Base-by-base conservation (phyloP, 2,888 invertebrate species). In the Isoperla grammatica region DNA sequence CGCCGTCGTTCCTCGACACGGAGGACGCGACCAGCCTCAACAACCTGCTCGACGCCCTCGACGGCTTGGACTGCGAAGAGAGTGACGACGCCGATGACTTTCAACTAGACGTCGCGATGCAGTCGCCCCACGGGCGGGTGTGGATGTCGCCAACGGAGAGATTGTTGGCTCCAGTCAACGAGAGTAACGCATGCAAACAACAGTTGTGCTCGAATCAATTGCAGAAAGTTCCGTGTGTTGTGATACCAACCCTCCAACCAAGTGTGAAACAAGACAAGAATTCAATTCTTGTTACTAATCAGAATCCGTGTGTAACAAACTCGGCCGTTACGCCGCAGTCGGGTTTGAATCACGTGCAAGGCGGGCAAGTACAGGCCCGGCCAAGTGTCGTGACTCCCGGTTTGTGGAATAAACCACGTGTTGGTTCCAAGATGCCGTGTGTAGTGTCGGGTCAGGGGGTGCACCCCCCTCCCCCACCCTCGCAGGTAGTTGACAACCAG, bases 21-120 rank as follows among this genome's bases (percentile, higher is more conserved):
- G 61, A 62, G 22, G 63, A 63, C 56, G 60, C 60, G 42, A 17
- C 58, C 19, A 63, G 63, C 23, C 53, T 63, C 19, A 63, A 63
- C 50, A 63, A 63, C 50, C 35, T 63, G n/a, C 48, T 63, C 12
- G 63, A 63, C 46, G 63, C 63, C 11, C 42, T 63, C 13, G 63
- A 55, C n/a, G 63, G 45, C 42, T 40, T 56, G 12, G 62, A 57
- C 22, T 53, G 35, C 39, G 23, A 50, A n/a, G 49, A 35, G 15
- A 50, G 49, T 29, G 23, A 29, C 49, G 49, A 50, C 11, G 11
- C 8, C 17, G 8, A 15, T 19, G 39, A 39, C 37, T n/a, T n/a
- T 17, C 11, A 15, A 15, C 17, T 37, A 37, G 53, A 37, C 2
- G 17, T 15, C 19, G 37, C 17, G 9, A 53, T 39, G 37, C 39